phyloP scores from a whole-genome alignment of 2,888 invertebrate genomes.

The Harpalus rufipes region DNA sequence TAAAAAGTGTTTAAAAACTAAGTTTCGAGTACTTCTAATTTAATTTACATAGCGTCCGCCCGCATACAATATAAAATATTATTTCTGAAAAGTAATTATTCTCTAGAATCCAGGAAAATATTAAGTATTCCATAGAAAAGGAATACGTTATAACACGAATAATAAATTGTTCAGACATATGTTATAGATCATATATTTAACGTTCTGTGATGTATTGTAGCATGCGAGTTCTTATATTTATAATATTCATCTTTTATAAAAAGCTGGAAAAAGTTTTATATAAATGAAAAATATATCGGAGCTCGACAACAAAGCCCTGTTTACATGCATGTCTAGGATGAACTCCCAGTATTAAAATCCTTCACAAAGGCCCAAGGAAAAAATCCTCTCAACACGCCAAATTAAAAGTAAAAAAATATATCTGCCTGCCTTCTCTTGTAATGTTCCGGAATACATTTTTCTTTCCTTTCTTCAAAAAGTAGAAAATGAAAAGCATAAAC shows the following conservation, averaged over 20 bases:
- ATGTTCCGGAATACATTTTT: constrained; percentile 59
- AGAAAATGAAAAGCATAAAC: constrained; percentile 58
- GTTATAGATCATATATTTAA: no score
- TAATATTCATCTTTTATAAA: background rate
- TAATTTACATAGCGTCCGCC: no score
- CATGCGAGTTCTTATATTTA: background rate
- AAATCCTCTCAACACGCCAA: constrained; percentile 56
- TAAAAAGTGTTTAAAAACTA: no score
- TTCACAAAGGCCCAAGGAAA: constrained; percentile 20
- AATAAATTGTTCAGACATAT: no score
- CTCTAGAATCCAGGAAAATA: no score
- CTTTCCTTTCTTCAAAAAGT: constrained; percentile 52
- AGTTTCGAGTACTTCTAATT: no score
- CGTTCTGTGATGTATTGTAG: background rate
- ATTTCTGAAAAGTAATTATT: no score
- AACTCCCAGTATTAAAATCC: constrained; percentile 14
- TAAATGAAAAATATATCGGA: background rate
- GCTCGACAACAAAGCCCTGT: background rate
- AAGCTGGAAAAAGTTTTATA: background rate
- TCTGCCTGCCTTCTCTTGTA: constrained; percentile 49
- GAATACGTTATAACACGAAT: no score
- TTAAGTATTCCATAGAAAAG: no score
- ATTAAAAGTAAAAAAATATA: constrained; percentile 64
- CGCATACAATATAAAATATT: no score
- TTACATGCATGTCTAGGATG: constrained; percentile 11